phyloP scores from a whole-genome alignment of 2,113 vertebrate species.

The Argyrosomus japonicus region DNA sequence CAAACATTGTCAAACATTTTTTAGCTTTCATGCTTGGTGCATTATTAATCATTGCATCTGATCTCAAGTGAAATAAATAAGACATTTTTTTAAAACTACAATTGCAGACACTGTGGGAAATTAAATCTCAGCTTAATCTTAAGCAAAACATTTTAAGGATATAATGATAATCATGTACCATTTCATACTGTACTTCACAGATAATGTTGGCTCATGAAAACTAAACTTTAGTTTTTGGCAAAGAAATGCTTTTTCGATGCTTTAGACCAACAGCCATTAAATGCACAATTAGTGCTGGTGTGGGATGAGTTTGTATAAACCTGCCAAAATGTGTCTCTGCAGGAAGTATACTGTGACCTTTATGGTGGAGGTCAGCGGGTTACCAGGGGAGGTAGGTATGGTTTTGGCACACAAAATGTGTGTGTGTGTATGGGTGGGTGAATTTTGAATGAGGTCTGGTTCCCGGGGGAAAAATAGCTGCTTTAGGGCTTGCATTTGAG shows the following conservation, averaged over 20 bases:
- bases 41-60: neutral
- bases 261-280: neutral
- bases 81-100: neutral
- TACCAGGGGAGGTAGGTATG: conserved; percentile 72
- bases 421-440: neutral
- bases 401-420: conserved; percentile 33
- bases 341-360: conserved; percentile 61
- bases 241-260: neutral
- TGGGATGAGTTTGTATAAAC: neutral
- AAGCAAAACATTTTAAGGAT: neutral
- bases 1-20: neutral
- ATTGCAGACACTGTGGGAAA: neutral
- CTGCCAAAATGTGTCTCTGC: conserved; percentile 6
- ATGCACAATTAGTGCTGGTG: neutral
- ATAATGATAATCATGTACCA: neutral
- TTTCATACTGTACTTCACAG: neutral
- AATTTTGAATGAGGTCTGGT: conserved; percentile 35
- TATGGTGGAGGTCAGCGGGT: conserved; percentile 60
- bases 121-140: neutral
- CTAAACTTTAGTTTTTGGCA: neutral
- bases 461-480: conserved; percentile 60
- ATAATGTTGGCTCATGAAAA: neutral
- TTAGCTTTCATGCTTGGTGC: conserved; percentile 23
- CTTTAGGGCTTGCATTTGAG: conserved; percentile 60
- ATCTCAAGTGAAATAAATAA: neutral